A percentile compares a stretch with the other conserved stretches of the same genome.
phyloP scores from a whole-genome alignment of 1,140 invertebrate genomes.

The Scaptomyza graminum region DNA sequence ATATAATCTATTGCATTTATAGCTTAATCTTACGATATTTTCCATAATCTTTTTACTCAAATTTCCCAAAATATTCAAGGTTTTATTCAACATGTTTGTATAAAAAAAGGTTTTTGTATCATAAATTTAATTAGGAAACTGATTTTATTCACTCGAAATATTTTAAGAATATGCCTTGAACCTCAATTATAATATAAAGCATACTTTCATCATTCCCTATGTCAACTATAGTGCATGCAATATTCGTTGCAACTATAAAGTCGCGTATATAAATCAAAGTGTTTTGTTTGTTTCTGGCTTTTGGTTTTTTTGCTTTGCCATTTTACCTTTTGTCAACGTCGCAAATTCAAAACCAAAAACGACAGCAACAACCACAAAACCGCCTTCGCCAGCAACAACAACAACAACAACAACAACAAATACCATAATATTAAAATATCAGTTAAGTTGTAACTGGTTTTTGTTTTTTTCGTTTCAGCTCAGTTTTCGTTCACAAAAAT shows the following conservation, averaged over 20 bases:
- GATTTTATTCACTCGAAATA: too few relatives aligned
- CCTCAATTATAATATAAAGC: too few relatives aligned
- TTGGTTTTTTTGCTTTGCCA: constrained; percentile 42
- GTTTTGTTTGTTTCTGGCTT: constrained; percentile 9
- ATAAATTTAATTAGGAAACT: too few relatives aligned
- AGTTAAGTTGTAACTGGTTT: constrained; percentile 69
- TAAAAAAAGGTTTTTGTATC: too few relatives aligned
- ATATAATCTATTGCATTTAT: too few relatives aligned
- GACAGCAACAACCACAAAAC: constrained; percentile 23
- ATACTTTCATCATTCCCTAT: too few relatives aligned
- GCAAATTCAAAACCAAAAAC: constrained; percentile 44
- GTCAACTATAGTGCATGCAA: constrained; percentile 14
- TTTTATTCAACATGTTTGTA: too few relatives aligned
- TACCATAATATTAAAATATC: constrained; percentile 61
- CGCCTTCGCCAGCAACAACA: constrained; percentile 21
- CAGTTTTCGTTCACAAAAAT: constrained; percentile 31
- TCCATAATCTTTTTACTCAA: too few relatives aligned
- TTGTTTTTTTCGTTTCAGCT: constrained; percentile 60
- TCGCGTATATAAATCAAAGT: constrained; percentile 12
- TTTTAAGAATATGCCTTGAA: too few relatives aligned
- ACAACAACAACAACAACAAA: constrained; percentile 14
- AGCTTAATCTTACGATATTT: too few relatives aligned
- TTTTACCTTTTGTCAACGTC: constrained; percentile 71
- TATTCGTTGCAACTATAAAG: constrained; percentile 2
- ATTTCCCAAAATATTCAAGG: too few relatives aligned